Evolutionary conservation across 2,888 invertebrate genomes (phyloP), one percentile per base, ranked within the genome.

Genomic region (Agriopis leucophaearia): DNA sequence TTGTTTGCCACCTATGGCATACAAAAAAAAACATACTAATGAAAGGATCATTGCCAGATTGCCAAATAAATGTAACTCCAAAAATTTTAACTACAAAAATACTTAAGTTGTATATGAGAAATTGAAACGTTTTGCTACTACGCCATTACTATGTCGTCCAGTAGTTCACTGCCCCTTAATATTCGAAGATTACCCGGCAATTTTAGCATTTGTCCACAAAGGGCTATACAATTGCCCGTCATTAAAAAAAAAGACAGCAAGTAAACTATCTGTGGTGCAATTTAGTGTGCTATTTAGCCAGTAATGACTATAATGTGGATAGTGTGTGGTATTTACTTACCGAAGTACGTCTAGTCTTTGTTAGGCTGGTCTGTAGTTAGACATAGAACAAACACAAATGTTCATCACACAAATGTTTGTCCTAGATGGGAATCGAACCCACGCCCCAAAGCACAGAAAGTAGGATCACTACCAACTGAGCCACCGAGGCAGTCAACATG

Each of bases 121-220:
- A 64, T 69, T 35, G 40, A 52, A 51, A 56, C 48, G 54, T 57
- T 52, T 10, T 27, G 45, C 35, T 50, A 48, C 55, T 13, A 56
- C 38, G 62, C 55, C 55, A 27, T 42, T 66, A 52, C 66, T 56
- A 56, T 68, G 58, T 47, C 42, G 52, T 62, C 27, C 38, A 15
- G 7, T 59, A 42, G 62, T 62, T 50, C 63, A 45, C 15, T 61
- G 69, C 75, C 79, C 79, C 77, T 71, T 69, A 70, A 77, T 80
- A 81, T 83, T 84, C 79, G 69, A 78, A 81, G 80, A 82, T 84
- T 64, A 15, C 60, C 59, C 58, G 36, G 36, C 52, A 85, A 89
- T 87, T 88, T 85, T 87, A 86, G 85, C 87, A 89, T 90, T 91
- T 83, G 78, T 82, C 84, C 84, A 77, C 80, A 86, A 88, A 86